Conservation (phyloP, 2,113 vertebrate species). For the Hemiprocne comata region DNA sequence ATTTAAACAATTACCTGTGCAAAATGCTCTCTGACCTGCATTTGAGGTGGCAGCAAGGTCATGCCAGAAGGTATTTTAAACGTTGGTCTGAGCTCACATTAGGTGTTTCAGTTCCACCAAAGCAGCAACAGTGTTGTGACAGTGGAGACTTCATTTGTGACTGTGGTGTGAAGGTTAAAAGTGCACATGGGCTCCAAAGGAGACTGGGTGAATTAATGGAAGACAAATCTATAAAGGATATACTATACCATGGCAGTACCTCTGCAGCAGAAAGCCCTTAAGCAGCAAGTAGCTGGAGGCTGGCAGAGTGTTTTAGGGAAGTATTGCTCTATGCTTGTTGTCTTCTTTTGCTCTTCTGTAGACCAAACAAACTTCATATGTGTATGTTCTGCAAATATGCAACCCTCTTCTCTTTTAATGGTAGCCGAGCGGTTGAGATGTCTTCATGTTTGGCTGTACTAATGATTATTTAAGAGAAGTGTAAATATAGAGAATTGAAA, state of each 20-base stretch:
- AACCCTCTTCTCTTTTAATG: background rate
- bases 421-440: background rate
- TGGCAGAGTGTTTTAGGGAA: background rate
- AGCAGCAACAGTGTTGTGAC: background rate
- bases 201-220: background rate
- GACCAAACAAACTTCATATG: background rate
- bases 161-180: background rate
- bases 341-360: background rate
- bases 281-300: background rate
- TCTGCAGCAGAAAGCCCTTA: background rate
- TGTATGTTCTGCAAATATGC: background rate
- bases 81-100: background rate
- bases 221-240: background rate
- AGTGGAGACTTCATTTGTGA: background rate
- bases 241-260: background rate
- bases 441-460: background rate
- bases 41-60: background rate
- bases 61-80: background rate
- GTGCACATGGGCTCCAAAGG: background rate
- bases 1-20: background rate
- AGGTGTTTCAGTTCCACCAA: background rate
- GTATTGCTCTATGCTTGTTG: background rate
- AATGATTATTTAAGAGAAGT: constrained; percentile 6
- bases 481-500: background rate
- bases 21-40: background rate